Evolutionary conservation across 2,113 vertebrate genomes (phyloP), one percentile per base, ranked within the genome.

Genomic region (Nerophis lumbriciformis): DNA sequence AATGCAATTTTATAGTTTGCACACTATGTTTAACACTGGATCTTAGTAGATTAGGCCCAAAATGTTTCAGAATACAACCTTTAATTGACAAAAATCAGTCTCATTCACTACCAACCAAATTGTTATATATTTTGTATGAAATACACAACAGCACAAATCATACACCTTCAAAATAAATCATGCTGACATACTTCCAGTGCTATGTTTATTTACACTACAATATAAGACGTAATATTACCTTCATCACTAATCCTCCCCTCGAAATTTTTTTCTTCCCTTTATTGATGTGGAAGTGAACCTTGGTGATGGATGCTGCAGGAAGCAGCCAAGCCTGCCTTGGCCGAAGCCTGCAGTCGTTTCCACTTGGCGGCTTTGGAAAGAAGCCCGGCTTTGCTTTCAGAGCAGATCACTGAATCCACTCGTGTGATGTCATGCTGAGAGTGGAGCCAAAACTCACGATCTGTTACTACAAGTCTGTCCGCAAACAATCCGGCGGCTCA

Each of bases 401-500:
- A 58, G 6, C 44, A 44, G 42, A 42, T 66, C 52, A 49, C 50
- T 52, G 9, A 58, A 68, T 39, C 45, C 62, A 50, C 12, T 38
- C 49, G 19, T 7, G 48, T 70, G 69, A 67, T 45, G 28, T 61
- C 42, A 66, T 61, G 52, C 48, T 19, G 7, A 3, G 51, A 8
- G 11, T 47, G 28, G 19, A 61, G 69, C 62, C 63, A 69, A 58
- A 15, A 51, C 48, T 54, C 38, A 44, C 45, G 66, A 36, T 56
- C 6, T 39, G 47, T 64, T 66, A 68, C 21, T 10, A 50, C 15
- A 8, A n/a, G 39, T 45, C 55, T 64, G 59, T 48, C 10, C 28
- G 12, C 12, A 59, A 60, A 53, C 15, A 51, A 53, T 35, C 36
- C 14, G n/a, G 12, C 36, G 39, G 60, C n/a, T 35, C 10, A 52